Base-by-base conservation (phyloP, 2,888 invertebrate genomes). In the Sclerodermus sp. region DNA sequence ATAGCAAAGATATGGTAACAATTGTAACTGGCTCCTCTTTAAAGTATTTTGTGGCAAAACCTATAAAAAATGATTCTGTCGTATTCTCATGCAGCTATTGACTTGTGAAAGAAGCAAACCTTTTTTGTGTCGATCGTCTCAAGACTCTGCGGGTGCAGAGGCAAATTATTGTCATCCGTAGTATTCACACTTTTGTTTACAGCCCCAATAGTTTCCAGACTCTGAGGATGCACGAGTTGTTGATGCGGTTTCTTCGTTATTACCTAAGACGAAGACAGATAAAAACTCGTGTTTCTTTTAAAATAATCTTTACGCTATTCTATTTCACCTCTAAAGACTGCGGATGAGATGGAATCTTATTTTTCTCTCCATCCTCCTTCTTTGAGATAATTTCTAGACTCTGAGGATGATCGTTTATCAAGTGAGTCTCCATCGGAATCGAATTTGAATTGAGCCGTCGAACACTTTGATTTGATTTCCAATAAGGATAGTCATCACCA, bases 71-170 rank as follows among this genome's bases (percentile, higher is more conserved):
- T 34, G 42, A 49, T 47, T 55, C 15, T 42, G 3, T 23, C 18
- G 8, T 8, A 23, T 8, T n/a, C n/a, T n/a, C n/a, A n/a, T n/a
- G n/a, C n/a, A n/a, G n/a, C n/a, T n/a, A n/a, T n/a, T n/a, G n/a
- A 23, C 23, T 23, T 23, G 3, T 23, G 13, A 41, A 45, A 34
- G 13, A 23, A 15, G 1, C 32, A 34, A 55, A 71, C 74, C 67
- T 76, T 77, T 60, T 77, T 77, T 43, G 73, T 68, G 55, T 75
- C 76, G 30, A 91, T 90, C 5, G 89, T 87, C 76, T 91, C 90
- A 39, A 88, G 86, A 73, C 90, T 90, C 68, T 90, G 90, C 1
- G 90, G 90, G 78, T 91, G 90, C 14, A 89, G 86, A n/a, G 87
- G 86, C 66, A 91, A 80, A 73, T 89, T 86, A 53, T 77, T 77